Conservation (phyloP, 92 coral and sea anemone species). For the Epizoanthus scotinus region DNA sequence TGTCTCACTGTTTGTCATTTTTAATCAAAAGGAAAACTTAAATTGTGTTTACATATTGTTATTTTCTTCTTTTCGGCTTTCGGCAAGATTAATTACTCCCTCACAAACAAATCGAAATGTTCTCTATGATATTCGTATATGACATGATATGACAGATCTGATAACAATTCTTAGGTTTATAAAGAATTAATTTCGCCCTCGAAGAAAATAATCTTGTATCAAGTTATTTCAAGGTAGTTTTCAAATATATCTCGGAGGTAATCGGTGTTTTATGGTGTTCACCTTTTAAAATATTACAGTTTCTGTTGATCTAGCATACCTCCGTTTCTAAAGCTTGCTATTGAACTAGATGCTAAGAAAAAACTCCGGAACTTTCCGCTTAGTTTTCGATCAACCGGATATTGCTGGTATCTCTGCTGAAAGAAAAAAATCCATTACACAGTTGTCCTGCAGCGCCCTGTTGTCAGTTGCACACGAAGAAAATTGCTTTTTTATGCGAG, state of each 20-base stretch:
- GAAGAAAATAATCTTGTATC: no score
- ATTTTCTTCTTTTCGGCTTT: background rate
- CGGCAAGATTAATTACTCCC: background rate
- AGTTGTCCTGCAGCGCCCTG: background rate
- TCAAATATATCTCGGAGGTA: background rate
- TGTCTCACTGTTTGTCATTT: no score
- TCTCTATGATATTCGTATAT: background rate
- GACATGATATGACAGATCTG: no score
- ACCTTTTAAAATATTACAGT: background rate
- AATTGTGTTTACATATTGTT: background rate
- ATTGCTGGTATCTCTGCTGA: no score
- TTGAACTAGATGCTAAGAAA: background rate
- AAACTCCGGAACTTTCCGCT: background rate
- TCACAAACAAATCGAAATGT: slow-evolving; percentile 1
- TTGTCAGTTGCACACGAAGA: background rate
- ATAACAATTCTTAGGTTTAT: no score
- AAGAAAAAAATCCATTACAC: no score
- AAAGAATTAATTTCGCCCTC: no score
- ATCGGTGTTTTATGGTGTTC: background rate
- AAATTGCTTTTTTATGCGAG: slow-evolving; percentile 5
- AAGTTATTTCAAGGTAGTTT: background rate
- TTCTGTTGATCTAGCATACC: background rate
- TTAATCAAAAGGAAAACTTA: background rate
- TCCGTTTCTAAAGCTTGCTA: background rate
- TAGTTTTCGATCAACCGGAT: no score